Base-by-base conservation (phyloP, 1,140 invertebrate species). In the Orussus abietinus region DNA sequence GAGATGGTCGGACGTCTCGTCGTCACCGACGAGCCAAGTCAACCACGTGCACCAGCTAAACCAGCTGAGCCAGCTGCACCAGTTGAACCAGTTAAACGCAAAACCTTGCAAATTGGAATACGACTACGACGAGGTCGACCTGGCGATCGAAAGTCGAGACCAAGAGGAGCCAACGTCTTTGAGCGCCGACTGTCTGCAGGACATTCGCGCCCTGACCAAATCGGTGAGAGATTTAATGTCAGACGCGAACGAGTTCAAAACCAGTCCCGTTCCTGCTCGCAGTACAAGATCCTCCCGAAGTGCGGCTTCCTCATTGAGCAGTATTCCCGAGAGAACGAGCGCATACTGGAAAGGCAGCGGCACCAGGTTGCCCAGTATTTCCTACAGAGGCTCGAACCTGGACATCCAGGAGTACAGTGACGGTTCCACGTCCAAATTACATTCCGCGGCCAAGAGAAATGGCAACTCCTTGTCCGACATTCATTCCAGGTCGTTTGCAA, bases 191-290 rank as follows among this genome's bases (percentile, higher is more conserved):
- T 61, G 53, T 38, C 25, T 60, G 20, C 49, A 51, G 32, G 51
- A 62, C 13, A 52, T 62, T 10, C 35, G 54, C 5, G 37, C 25
- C 15, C 33, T 64, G 6, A 59, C 53, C 10, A 47, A 35, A 11
- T 57, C 59, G 13, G 34, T 62, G 38, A 37, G 57, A n/a, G 49
- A 57, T 44, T 25, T 65, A 12, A 58, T 56, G 44, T n/a, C n/a
- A 50, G 29, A 31, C 17, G 22, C 5, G 18, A 28, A 39, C 10
- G 38, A 35, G 45, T 39, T 13, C 17, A 43, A 47, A 25, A 14
- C 28, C 28, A 33, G n/a, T n/a, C n/a, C n/a, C n/a, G n/a, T n/a
- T n/a, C n/a, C n/a, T n/a, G 10, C 9, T 13, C 37, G n/a, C 12
- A 25, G 19, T 42, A 40, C 39, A 7, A 43, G 52, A 22, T 39